These are phyloP conservation scores for Augochlorella aurata DNA, from an alignment of 2,888 invertebrate species.

Conservation along the genomic window DNA sequence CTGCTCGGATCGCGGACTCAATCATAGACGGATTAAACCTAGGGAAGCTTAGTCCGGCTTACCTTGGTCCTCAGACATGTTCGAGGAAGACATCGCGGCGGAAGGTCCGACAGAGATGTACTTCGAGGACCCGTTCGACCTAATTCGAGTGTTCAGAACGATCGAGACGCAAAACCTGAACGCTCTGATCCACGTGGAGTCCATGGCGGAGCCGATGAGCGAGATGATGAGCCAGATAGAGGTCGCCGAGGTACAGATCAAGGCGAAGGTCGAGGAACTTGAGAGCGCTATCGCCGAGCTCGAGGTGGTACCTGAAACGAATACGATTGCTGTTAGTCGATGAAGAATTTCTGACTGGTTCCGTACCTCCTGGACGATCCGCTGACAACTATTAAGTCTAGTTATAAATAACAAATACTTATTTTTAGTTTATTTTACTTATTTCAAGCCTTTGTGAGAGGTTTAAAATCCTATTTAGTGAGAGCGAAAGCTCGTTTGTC, in stretches of 20 bases:
- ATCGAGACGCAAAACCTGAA: conserved; percentile 86
- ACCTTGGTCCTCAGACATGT: conserved; percentile 74
- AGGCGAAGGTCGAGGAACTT: conserved; percentile 80
- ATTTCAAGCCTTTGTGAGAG: no score
- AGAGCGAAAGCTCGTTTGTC: no score
- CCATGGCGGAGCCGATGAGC: conserved; percentile 83
- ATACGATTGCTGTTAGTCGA: background rate
- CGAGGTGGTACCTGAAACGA: conserved; percentile 72
- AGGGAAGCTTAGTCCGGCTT: background rate
- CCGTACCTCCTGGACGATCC: background rate
- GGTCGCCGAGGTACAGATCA: conserved; percentile 81
- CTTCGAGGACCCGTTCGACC: conserved; percentile 84
- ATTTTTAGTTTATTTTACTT: no score
- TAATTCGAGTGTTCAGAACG: conserved; percentile 84
- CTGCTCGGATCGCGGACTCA: no score
- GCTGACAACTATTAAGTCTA: background rate
- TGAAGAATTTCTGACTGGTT: background rate
- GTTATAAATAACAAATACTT: no score
- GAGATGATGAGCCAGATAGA: conserved; percentile 82
- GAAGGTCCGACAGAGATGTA: conserved; percentile 83
- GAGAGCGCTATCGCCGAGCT: conserved; percentile 81
- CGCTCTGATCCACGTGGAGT: conserved; percentile 85
- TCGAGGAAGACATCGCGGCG: conserved; percentile 81
- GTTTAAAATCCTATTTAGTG: no score
- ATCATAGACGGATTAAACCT: background rate